Evolutionary conservation across 2,888 invertebrate genomes (phyloP), one percentile per base, ranked within the genome.

Genomic region (Troides aeacus): DNA sequence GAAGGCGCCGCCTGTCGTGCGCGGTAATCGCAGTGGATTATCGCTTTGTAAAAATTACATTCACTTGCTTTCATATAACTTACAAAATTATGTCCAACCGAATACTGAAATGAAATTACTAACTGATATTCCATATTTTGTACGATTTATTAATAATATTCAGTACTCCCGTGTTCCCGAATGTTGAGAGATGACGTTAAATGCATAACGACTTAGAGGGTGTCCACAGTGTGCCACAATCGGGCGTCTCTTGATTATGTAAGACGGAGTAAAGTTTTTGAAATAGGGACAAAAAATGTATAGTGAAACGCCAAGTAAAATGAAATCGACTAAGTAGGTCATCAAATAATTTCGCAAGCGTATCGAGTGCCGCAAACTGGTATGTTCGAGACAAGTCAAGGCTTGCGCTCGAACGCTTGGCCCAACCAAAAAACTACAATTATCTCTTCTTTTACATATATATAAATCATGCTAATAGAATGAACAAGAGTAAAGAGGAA

Each of bases 391-490:
- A 83, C 88, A 78, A 90, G 86, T 90, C 92, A 91, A 90, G 92
- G 90, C 85, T 84, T 79, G 78, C 72, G 74, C 76, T 74, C 78
- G 81, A 82, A 77, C 79, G 84, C 83, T 84, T 81, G 83, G 79
- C 79, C 74, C 69, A 79, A 72, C 76, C 73, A 95, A 97, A 96
- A 93, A 97, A 96, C 94, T 63, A n/a, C 15, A 53, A 58, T 24
- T 66, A 36, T 60, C 30, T 30, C 60, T 18, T 60, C n/a, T 39
- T 30, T 30, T 30, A 30, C 7, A 39, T 10, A 39, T 39, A 39
- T 39, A 39, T 39, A 39, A 39, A 10, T 39, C 10, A 39, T 7
- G 12, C 50, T 50, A 18, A 18, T 50, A 18, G 50, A 21, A 21
- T 12, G 5, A 50, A 50, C 17, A 17, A 50, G 4, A 50, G 17